Evolutionary conservation across 2,797 vertebrate genomes (phyloP).

Genomic region (Cephalopachus bancanus): DNA sequence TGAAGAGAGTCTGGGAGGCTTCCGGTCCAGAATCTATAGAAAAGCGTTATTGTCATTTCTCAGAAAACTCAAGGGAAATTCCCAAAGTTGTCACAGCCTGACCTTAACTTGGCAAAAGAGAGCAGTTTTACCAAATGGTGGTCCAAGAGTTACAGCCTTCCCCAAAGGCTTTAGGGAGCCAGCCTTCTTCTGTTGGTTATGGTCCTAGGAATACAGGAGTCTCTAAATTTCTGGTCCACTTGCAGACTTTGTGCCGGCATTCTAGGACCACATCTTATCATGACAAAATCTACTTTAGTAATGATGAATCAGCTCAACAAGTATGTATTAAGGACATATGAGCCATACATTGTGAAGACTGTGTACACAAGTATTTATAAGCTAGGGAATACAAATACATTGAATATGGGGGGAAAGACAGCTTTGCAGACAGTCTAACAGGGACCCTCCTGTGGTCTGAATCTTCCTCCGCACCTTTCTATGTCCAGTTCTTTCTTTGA

Average conservation of each 20-base stretch:
- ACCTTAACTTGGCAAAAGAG: neutral
- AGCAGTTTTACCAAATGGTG: neutral
- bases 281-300: neutral
- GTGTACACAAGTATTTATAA: neutral
- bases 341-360: neutral
- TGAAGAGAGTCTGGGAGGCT: neutral
- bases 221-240: neutral
- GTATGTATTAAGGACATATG: neutral
- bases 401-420: neutral
- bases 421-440: neutral
- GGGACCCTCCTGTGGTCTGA: neutral
- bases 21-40: neutral
- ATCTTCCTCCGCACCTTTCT: neutral
- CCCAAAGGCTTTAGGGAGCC: neutral
- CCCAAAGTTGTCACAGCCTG: neutral
- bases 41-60: neutral
- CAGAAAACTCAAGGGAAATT: conserved; percentile 21
- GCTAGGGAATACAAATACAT: neutral
- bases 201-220: neutral
- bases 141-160: neutral
- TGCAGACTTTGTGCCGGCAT: neutral
- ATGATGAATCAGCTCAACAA: neutral
- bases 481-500: neutral
- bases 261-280: neutral
- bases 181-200: neutral